phyloP scores from a whole-genome alignment of 2,888 invertebrate species.

The Epistrophella euchroma region DNA sequence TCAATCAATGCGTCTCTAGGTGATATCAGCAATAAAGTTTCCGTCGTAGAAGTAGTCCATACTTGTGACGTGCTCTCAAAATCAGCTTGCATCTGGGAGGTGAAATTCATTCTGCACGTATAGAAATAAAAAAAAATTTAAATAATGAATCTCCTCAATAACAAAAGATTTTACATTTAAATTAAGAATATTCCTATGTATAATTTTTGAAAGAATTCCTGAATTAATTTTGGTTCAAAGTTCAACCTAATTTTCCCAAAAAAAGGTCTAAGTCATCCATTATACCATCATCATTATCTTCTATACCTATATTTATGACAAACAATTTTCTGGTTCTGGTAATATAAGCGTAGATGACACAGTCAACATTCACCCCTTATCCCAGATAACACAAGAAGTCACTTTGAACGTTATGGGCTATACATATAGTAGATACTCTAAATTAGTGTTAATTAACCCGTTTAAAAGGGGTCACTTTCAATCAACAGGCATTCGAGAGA shows the following conservation, averaged over 20 bases:
- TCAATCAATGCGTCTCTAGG: slow-evolving; percentile 23
- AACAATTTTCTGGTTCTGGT: background rate
- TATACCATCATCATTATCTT: slow-evolving; percentile 2
- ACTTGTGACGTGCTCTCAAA: slow-evolving; percentile 28
- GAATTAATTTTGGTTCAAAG: slow-evolving; percentile 51
- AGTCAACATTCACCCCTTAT: slow-evolving; percentile 45
- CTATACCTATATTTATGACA: background rate
- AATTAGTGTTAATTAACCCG: slow-evolving; percentile 84
- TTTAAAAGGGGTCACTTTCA: slow-evolving; percentile 83
- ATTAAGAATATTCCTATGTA: background rate
- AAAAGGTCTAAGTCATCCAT: slow-evolving; percentile 59
- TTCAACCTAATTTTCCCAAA: slow-evolving; percentile 50
- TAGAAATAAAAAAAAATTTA: background rate
- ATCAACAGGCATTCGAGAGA: slow-evolving; percentile 60
- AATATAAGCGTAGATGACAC: background rate
- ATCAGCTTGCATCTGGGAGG: slow-evolving; percentile 13
- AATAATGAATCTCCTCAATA: background rate
- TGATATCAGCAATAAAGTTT: slow-evolving; percentile 16
- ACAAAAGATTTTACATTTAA: background rate
- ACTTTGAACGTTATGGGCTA: slow-evolving; percentile 73
- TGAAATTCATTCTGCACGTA: slow-evolving; percentile 57
- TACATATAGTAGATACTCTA: slow-evolving; percentile 69
- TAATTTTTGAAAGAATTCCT: slow-evolving; percentile 2
- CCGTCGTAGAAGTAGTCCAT: slow-evolving; percentile 44
- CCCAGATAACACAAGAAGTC: slow-evolving; percentile 32